Base-by-base conservation (phyloP, 2,888 invertebrate genomes). In the Carabus problematicus region DNA sequence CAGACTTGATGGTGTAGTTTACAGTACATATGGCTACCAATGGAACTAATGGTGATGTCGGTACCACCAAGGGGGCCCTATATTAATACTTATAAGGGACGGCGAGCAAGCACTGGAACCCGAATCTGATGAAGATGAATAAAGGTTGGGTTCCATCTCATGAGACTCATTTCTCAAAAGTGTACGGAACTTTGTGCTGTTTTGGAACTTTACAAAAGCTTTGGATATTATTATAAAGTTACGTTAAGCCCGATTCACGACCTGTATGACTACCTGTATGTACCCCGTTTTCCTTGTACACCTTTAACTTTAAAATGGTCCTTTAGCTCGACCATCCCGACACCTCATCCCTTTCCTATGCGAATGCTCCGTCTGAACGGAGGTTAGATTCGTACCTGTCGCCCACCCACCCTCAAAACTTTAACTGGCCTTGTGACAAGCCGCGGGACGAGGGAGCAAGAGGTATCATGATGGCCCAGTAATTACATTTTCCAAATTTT, bases 61-160 rank as follows among this genome's bases (percentile, higher is more conserved):
- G 29, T 18, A 52, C 52, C 16, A 18, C 11, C 52, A 52, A 9
- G 29, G 39, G 14, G n/a, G 41, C 52, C 39, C 14, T 63, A 66
- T 59, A 66, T 66, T 66, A 66, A 66, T 66, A 59, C 19, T 42
- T 42, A 58, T 29, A 45, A 39, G 45, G 39, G 64, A n/a, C 12
- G 49, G 40, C 19, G 47, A 18, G n/a, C 12, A 49, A 60, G 60
- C 60, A 60, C 54, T 60, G 60, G 54, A 60, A 67, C 67, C 67
- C 29, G 58, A 41, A 60, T 67, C 67, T 69, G 69, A 69, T 69
- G 67, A 71, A 70, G 40, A 72, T 71, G 64, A 69, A 68, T 42
- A 72, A 70, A 52, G 71, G 72, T 56, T 71, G 70, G 59, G 54
- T 67, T 41, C 56, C 62, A 43, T 64, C 72, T 66, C 62, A 4